phyloP scores from a whole-genome alignment of 2,113 vertebrate species.

The Calypte anna region DNA sequence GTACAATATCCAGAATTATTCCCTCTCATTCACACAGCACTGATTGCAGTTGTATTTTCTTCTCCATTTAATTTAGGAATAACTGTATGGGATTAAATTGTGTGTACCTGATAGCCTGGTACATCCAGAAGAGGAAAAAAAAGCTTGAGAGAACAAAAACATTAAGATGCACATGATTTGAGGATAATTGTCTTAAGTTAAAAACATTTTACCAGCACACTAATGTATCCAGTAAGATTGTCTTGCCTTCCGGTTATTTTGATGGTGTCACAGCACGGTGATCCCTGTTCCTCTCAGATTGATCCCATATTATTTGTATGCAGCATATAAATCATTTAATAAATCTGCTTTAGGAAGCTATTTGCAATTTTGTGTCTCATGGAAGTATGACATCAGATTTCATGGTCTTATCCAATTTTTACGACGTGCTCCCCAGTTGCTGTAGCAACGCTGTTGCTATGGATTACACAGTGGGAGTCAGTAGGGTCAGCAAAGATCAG shows the following conservation, averaged over 20 bases:
- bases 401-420: conserved; percentile 73
- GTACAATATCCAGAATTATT: background rate
- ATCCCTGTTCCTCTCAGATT: background rate
- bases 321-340: conserved; percentile 55
- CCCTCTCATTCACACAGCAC: background rate
- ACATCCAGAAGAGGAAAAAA: background rate
- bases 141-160: background rate
- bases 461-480: conserved; percentile 79
- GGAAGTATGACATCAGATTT: conserved; percentile 83
- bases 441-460: conserved; percentile 83
- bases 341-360: conserved; percentile 68
- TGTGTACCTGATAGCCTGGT: background rate
- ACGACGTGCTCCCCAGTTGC: conserved; percentile 76
- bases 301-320: conserved; percentile 29
- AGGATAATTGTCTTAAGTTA: background rate
- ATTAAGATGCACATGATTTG: background rate
- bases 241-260: background rate
- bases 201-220: background rate
- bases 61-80: background rate
- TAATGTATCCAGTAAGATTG: background rate
- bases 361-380: conserved; percentile 73
- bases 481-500: conserved; percentile 88
- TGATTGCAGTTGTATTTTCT: background rate
- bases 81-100: background rate
- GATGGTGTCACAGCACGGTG: background rate